Percentiles rank a stretch among this genome's conserved stretches.
phyloP scores from a whole-genome alignment of 2,888 invertebrate genomes.

The Orthosia gothica region DNA sequence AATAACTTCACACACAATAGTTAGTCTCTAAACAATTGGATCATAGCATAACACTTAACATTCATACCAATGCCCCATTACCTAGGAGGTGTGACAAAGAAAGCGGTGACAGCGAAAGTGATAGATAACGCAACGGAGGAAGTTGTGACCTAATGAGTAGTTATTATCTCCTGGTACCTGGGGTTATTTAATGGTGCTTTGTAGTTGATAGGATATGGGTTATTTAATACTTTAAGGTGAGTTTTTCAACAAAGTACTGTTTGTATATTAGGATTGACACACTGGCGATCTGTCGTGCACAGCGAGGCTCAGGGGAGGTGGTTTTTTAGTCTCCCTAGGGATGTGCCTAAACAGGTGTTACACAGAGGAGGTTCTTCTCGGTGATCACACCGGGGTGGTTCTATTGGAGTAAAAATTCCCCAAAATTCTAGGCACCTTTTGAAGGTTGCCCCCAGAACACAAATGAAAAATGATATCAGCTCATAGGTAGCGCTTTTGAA shows the following conservation, averaged over 20 bases:
- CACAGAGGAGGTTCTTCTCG: no score
- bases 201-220: neutral
- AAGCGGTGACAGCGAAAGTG: slow-evolving; percentile 77
- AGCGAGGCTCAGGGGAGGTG: no score
- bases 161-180: slow-evolving; percentile 64
- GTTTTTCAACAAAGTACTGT: neutral
- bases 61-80: slow-evolving; percentile 46
- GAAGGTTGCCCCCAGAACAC: no score
- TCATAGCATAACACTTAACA: slow-evolving; percentile 44
- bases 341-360: no score
- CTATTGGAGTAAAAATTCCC: no score
- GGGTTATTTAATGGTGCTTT: neutral
- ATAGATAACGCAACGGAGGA: slow-evolving; percentile 76
- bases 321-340: no score
- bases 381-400: no score
- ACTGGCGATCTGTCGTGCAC: no score
- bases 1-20: neutral
- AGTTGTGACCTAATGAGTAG: slow-evolving; percentile 71
- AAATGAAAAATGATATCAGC: no score
- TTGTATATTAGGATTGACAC: no score
- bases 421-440: no score
- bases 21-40: slow-evolving; percentile 40
- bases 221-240: neutral
- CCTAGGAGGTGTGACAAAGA: slow-evolving; percentile 64
- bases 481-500: no score